Conservation (phyloP, 2,797 vertebrate species). For the Zalophus californianus region DNA sequence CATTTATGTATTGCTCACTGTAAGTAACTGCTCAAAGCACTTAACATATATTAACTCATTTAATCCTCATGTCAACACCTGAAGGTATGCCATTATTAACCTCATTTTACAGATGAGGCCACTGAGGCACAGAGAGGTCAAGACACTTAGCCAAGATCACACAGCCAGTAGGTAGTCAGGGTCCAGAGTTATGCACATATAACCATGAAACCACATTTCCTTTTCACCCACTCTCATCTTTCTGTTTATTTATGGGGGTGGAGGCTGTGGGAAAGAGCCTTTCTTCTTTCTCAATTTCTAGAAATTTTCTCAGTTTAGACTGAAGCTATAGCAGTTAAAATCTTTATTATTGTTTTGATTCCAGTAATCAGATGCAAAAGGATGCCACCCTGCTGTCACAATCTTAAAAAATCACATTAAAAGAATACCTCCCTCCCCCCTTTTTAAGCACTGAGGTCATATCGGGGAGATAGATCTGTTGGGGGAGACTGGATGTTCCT, state of each 20-base stretch:
- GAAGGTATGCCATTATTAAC: background rate
- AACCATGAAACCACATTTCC: background rate
- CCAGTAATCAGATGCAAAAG: conserved; percentile 4
- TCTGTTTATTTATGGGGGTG: background rate
- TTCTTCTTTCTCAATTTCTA: conserved; percentile 39
- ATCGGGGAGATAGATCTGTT: background rate
- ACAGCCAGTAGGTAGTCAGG: background rate
- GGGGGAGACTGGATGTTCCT: background rate
- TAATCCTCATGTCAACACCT: background rate
- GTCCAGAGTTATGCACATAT: background rate
- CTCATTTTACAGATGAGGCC: background rate
- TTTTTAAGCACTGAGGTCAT: background rate
- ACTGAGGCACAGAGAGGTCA: background rate
- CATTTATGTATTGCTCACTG: background rate
- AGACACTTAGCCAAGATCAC: background rate
- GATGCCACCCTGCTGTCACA: background rate
- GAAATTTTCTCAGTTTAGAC: conserved; percentile 44
- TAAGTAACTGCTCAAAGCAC: background rate
- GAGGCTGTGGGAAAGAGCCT: background rate
- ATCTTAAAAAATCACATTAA: background rate
- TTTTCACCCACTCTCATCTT: background rate
- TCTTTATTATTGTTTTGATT: conserved; percentile 18
- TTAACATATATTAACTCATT: background rate
- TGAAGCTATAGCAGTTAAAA: background rate
- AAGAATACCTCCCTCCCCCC: background rate